These are phyloP conservation scores for Drosophila jambulina DNA, from an alignment of 1,140 invertebrate species.

Conservation along the genomic window DNA sequence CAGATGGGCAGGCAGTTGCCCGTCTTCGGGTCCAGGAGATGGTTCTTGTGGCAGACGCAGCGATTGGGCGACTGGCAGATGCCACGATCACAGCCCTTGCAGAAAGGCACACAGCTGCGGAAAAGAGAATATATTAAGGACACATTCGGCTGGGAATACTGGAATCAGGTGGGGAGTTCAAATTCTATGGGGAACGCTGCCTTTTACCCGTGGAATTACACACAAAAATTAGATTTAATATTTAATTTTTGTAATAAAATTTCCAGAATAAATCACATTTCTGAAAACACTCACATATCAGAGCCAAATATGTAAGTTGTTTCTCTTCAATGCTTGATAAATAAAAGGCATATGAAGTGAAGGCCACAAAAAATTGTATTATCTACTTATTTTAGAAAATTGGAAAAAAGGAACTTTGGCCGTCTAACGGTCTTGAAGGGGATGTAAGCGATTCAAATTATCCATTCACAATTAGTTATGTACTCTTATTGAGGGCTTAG, in stretches of 20 bases:
- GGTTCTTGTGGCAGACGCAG: slow-evolving; percentile 23
- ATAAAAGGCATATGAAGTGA: not conserved
- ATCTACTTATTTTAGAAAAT: not conserved
- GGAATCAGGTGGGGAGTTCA: no score
- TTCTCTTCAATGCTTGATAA: not conserved
- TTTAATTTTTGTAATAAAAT: not conserved
- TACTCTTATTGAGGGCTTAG: no score
- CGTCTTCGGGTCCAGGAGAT: slow-evolving; percentile 6
- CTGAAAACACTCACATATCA: not conserved
- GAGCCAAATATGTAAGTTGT: not conserved
- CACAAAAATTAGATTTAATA: not conserved
- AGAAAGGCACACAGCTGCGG: slow-evolving; percentile 47
- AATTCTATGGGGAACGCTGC: not conserved
- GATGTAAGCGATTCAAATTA: not conserved
- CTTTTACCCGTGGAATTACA: not conserved
- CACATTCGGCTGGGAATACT: not conserved
- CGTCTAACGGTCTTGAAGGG: not conserved
- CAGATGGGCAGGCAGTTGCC: slow-evolving; percentile 56
- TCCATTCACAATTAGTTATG: not conserved
- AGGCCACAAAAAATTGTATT: not conserved
- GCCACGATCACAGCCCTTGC: slow-evolving; percentile 52
- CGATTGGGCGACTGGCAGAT: slow-evolving; percentile 21
- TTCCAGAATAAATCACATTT: no score
- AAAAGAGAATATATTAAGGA: not conserved
- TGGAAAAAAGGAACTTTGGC: no score